Base-by-base conservation (phyloP, 92 coral and sea anemone genomes). In the Actinernus sp. region DNA sequence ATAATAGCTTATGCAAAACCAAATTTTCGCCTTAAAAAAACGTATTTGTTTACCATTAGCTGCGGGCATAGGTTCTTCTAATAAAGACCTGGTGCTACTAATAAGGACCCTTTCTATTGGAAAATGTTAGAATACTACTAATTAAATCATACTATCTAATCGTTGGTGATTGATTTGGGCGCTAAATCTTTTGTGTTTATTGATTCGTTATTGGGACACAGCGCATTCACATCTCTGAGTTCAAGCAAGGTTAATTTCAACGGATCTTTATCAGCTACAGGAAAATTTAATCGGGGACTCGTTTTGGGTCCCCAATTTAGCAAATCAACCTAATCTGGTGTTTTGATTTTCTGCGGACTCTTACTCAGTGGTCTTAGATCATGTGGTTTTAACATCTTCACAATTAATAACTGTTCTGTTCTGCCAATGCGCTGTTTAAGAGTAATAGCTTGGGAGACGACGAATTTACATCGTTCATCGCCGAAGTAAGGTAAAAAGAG, bases 161-260 rank as follows among this genome's bases (percentile, higher is more conserved):
- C 77, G 83, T 73, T 70, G 48, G 73, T 95, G 97, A 95, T 95
- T 95, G 99, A 92, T 83, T 82, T 60, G 87, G 89, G 97, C 85
- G 88, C 89, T 66, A 88, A 83, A 73, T 73, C 79, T 78, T 91
- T 85, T 93, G 84, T 90, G 67, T 59, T 68, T 62, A 63, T 66
- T 52, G 80, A 76, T 79, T 70, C 85, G 76, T 83, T 83, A 75
- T 68, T 74, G 92, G 87, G 90, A 69, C 53, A 41, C 64, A 65
- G 52, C 85, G 87, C 79, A 92, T 89, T 85, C 85, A 89, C 87
- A 71, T 69, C 72, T 79, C 76, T 66, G 78, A 50, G 63, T 61
- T 40, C 56, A 69, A 41, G 70, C 72, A 72, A 69, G 78, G 86
- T 83, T 83, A 83, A 83, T 83, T 77, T 76, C 58, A 58, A 45